Evolutionary conservation across 2,888 invertebrate genomes (phyloP), one percentile per base, ranked within the genome.

Genomic region (Acanthopleura granulata): DNA sequence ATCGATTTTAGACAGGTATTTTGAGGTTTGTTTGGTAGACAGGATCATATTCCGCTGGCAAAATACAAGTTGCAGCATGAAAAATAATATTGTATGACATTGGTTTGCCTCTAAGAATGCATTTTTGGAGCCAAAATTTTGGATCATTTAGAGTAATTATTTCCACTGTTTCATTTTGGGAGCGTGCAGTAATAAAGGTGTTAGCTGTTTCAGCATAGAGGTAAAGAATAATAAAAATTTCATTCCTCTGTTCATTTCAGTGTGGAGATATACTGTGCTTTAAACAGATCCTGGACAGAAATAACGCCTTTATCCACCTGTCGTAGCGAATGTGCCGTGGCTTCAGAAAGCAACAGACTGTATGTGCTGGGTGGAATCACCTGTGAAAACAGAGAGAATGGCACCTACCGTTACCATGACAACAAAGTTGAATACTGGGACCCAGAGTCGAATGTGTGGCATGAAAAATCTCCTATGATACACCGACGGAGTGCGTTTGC

Each of bases 331-430:
- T 66, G 66, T 66, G 66, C 25, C 6, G 66, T 66, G 66, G 25
- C 66, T 15, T 27, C 27, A 1, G 16, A 12, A 6, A 27, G 25
- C 66, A 27, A 14, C 29, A 22, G 25, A 14, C 27, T 66, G 22
- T 66, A 66, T 27, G 66, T 66, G 15, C 29, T 66, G 16, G 66
- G 66, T 66, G 66, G 66, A 16, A 66, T 66, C 29, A 27, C 25
- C 29, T 66, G 15, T 27, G 66, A 66, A 66, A 66, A 22, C 16
- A 22, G 66, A 22, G 66, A 66, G 6, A 27, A 66, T 66, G 66
- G 66, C 18, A 27, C 66, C 18, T 66, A 66, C 25, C 66, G 66
- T 66, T 66, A 27, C 66, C 29, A 66, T 66, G 66, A 66, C 66
- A 66, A 66, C 66, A 22, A 25, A 27, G 66, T 66, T 3, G 66